phyloP scores from a whole-genome alignment of 2,113 vertebrate species.

The Alouatta palliata region DNA sequence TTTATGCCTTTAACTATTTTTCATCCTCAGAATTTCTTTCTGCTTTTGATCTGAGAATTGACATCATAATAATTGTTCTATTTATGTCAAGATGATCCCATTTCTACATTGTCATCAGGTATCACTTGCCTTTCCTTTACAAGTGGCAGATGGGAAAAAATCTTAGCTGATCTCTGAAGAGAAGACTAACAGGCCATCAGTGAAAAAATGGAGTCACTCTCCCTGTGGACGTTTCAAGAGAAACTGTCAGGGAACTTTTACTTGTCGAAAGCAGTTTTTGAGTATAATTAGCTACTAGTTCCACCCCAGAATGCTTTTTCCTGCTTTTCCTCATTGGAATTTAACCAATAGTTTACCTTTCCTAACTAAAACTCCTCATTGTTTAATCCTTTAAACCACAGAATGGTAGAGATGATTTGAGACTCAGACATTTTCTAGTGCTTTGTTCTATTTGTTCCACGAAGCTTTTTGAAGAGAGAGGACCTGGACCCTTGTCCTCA shows the following conservation, averaged over 20 bases:
- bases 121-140: neutral
- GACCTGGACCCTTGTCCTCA: accelerated
- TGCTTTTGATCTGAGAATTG: neutral
- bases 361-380: neutral
- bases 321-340: neutral
- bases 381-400: neutral
- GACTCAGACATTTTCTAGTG: neutral
- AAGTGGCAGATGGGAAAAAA: neutral
- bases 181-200: neutral
- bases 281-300: neutral
- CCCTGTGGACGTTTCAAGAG: neutral
- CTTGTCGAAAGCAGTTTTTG: neutral
- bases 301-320: neutral
- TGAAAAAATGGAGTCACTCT: neutral
- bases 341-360: neutral
- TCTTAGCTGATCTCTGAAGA: neutral
- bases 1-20: neutral
- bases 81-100: neutral
- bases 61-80: neutral
- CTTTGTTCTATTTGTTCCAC: neutral
- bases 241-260: neutral
- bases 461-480: neutral
- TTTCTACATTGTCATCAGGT: neutral
- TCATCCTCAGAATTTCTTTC: constrained; percentile 6
- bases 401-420: neutral